Evolutionary conservation across 2,888 invertebrate species (phyloP), one percentile per base, ranked within the genome.

Genomic region (Melolontha melolontha): DNA sequence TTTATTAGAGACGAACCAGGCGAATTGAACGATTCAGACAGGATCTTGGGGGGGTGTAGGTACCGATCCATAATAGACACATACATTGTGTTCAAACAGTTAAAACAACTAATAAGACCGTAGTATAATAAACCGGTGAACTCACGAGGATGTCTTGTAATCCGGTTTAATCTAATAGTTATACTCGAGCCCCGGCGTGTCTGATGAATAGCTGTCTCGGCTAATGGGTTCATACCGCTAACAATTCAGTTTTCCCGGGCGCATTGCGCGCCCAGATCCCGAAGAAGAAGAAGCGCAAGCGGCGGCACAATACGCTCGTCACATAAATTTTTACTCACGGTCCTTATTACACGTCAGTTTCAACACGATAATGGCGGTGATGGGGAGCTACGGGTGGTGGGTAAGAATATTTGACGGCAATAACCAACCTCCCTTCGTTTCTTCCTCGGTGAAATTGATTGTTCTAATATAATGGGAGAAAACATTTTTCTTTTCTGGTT

Each of bases 181-280:
- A 62, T 62, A 62, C 59, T 47, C 59, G 47, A 47, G 17, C 47
- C 29, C 11, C 10, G 29, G n/a, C 47, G 59, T 16, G 27, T 44
- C 59, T 71, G 72, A 72, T 70, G 72, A 71, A 72, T 71, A 64
- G 72, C 68, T 70, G 71, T 70, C 71, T 68, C 62, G 14, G 66
- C 68, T 72, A 72, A 72, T 72, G 71, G 70, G 71, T 70, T 70
- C 70, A 68, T 69, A 71, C 71, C 71, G 70, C 73, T 69, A 70
- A 73, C 71, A 73, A 73, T 71, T 71, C 71, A 70, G 59, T 59
- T 66, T 59, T 47, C 59, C 14, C 16, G 12, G 34, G 2, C 34
- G 11, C 29, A 5, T 11, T n/a, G 17, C 7, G 27, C 10, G 10
- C 34, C 34, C 7, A 22, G 51, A 11, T 34, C 22, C 49, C 22